Percentiles rank a stretch among this genome's conserved stretches.
Conservation (phyloP, 2,797 vertebrate genomes). For the Hybognathus amarus region DNA sequence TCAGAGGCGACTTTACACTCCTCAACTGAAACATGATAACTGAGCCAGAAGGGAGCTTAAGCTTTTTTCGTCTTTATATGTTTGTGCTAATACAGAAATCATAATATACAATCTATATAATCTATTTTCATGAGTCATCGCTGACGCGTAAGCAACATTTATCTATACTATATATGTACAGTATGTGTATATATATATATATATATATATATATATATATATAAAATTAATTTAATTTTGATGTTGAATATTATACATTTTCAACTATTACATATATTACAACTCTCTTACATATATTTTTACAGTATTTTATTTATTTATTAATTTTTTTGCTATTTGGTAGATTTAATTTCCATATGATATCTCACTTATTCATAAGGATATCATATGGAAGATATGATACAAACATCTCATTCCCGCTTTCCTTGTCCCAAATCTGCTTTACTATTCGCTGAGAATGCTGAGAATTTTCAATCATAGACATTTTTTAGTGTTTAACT, state of each 20-base stretch:
- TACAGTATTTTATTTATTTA: background rate
- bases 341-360: too few relatives aligned
- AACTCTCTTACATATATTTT: too few relatives aligned
- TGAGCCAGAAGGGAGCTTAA: background rate
- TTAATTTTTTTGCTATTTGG: background rate
- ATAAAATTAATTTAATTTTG: too few relatives aligned
- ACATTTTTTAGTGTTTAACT: constrained; percentile 9
- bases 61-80: too few relatives aligned
- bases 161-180: too few relatives aligned
- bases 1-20: constrained; percentile 36
- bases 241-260: background rate
- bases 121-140: background rate
- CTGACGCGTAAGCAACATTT: background rate
- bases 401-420: background rate
- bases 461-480: background rate
- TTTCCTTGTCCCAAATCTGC: background rate
- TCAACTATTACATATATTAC: too few relatives aligned
- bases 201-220: too few relatives aligned
- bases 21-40: constrained; percentile 53
- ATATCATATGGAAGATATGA: background rate
- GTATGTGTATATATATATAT: too few relatives aligned
- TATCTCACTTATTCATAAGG: background rate
- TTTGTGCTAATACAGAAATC: too few relatives aligned
- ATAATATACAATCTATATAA: background rate
- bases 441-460: background rate